Percentiles rank a stretch among this genome's conserved stretches.
These are phyloP conservation scores for Macropodus opercularis DNA, from an alignment of 2,797 vertebrate genomes.

Conservation along the genomic window DNA sequence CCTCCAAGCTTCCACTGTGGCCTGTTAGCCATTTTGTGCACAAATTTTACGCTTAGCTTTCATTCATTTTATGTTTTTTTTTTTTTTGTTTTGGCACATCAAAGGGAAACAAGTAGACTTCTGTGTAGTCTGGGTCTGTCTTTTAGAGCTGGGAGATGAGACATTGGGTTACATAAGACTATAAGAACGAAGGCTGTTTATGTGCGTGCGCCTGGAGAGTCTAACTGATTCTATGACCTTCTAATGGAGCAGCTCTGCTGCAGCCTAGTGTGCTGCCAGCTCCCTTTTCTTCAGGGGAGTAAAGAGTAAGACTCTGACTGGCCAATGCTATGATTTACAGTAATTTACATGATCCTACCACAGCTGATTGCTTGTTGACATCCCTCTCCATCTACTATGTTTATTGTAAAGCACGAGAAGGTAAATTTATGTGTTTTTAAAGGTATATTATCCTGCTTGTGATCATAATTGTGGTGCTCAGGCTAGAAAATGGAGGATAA, in stretches of 20 bases:
- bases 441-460: constrained; percentile 36
- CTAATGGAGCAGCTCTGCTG: constrained; percentile 55
- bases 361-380: constrained; percentile 40
- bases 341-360: constrained; percentile 52
- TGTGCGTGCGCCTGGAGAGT: constrained; percentile 50
- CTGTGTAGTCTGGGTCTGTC: constrained; percentile 61
- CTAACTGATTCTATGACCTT: constrained; percentile 58
- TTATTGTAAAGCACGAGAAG: constrained; percentile 50
- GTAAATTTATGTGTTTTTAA: constrained; percentile 26
- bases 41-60: constrained; percentile 42
- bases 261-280: constrained; percentile 37
- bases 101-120: constrained; percentile 56
- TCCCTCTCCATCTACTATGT: constrained; percentile 19
- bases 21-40: constrained; percentile 29
- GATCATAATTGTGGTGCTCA: constrained; percentile 3
- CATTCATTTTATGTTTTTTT: constrained; percentile 46
- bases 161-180: constrained; percentile 67
- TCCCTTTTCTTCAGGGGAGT: constrained; percentile 37
- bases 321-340: constrained; percentile 40
- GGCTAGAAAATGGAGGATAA: constrained; percentile 13
- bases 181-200: constrained; percentile 55
- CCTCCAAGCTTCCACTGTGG: constrained; percentile 28
- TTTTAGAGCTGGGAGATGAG: constrained; percentile 62
- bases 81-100: constrained; percentile 58
- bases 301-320: constrained; percentile 41